Evolutionary conservation across 2,888 invertebrate genomes (phyloP).

Genomic region (Callosobruchus maculatus): DNA sequence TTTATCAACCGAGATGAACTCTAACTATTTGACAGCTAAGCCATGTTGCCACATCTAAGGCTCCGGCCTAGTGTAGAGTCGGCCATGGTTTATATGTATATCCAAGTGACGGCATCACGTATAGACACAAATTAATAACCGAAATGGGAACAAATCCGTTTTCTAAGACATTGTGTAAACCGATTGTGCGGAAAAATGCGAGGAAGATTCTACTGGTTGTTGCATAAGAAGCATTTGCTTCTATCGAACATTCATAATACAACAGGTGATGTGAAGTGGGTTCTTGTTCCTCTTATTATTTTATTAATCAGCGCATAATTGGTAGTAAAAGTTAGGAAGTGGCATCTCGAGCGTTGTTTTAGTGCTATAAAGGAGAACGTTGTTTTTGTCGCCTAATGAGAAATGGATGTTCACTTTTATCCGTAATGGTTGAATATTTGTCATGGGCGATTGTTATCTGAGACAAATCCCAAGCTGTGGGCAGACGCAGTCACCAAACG

Average conservation of each 20-base stretch:
- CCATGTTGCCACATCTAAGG: no score
- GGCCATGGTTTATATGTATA: no score
- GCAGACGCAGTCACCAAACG: no score
- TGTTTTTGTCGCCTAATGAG: no score
- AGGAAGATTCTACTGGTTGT: neutral
- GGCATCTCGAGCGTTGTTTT: neutral
- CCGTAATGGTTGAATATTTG: neutral
- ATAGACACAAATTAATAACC: neutral
- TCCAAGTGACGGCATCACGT: no score
- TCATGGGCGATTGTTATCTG: neutral
- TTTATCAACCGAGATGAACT: no score
- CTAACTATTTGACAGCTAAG: no score
- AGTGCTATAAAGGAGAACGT: no score
- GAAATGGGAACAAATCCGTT: neutral
- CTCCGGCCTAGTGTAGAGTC: no score
- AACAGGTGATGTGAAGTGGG: neutral
- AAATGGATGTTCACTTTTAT: no score
- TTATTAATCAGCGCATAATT: neutral
- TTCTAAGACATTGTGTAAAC: neutral
- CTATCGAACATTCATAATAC: neutral
- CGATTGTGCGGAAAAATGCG: neutral
- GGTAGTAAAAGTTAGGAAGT: neutral
- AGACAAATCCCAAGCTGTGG: neutral
- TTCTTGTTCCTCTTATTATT: neutral
- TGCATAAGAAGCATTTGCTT: neutral